phyloP scores from a whole-genome alignment of 2,888 invertebrate genomes.

The Perizoma affinitatum region DNA sequence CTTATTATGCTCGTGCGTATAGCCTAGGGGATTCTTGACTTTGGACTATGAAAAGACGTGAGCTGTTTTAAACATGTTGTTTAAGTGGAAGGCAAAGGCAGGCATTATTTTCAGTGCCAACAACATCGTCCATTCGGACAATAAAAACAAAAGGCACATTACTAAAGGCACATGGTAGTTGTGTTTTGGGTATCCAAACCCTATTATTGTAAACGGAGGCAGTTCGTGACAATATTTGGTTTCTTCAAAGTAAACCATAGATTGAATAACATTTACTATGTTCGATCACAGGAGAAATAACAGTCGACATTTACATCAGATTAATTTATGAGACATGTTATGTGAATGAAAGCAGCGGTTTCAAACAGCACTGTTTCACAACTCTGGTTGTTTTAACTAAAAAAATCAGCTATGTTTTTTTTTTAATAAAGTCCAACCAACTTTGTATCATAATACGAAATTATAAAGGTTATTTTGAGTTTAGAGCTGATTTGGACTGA shows the following conservation, averaged over 20 bases:
- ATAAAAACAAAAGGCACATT: slow-evolving; percentile 31
- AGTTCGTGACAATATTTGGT: slow-evolving; percentile 81
- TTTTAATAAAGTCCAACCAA: not conserved
- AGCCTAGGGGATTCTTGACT: not conserved
- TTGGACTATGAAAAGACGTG: not conserved
- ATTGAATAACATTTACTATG: not conserved
- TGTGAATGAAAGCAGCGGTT: no score
- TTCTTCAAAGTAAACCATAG: slow-evolving; percentile 59
- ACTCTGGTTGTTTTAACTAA: no score
- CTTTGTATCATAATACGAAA: not conserved
- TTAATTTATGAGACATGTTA: not conserved
- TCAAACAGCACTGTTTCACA: no score
- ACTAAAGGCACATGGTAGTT: no score
- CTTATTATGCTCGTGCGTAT: no score
- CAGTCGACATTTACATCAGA: not conserved
- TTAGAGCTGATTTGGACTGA: slow-evolving; percentile 1
- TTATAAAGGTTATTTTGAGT: not conserved
- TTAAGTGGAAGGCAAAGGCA: not conserved
- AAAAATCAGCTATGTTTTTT: no score
- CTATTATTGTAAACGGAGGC: slow-evolving; percentile 57
- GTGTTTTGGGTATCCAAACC: no score
- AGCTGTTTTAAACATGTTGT: no score
- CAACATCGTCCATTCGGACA: not conserved
- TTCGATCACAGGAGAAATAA: not conserved
- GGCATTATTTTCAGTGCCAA: slow-evolving; percentile 5